These are phyloP conservation scores for Magallana ariakensis DNA, from an alignment of 1,140 invertebrate species.

Conservation along the genomic window DNA sequence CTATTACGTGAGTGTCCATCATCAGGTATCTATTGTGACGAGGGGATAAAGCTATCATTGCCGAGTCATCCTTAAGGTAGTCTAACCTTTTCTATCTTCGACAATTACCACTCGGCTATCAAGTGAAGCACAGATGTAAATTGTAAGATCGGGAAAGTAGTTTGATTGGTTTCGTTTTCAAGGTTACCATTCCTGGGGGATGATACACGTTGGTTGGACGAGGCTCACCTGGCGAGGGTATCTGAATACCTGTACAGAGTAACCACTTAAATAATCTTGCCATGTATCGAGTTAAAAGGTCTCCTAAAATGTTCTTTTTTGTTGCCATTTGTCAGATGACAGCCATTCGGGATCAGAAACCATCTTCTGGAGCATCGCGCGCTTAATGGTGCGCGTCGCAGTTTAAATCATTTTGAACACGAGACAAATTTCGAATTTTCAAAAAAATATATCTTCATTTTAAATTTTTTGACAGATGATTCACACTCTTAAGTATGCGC, in stretches of 20 bases:
- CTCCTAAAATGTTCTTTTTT: conserved; percentile 11
- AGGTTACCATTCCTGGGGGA: background rate
- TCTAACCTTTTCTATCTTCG: background rate
- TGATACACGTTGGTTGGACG: background rate
- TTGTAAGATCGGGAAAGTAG: conserved; percentile 9
- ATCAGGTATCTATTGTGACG: background rate
- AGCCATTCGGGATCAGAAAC: background rate
- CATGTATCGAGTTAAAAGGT: conserved; percentile 36
- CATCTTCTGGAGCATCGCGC: conserved; percentile 11
- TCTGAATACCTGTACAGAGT: conserved; percentile 27
- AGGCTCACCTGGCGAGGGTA: background rate
- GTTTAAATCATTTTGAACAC: conserved; percentile 37
- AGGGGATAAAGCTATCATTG: background rate
- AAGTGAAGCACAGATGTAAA: background rate
- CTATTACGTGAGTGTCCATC: background rate
- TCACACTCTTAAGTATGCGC: conserved; percentile 23
- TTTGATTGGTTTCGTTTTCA: conserved; percentile 26
- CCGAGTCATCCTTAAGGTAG: background rate
- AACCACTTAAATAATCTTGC: conserved; percentile 14
- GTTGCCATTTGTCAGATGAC: conserved; percentile 31
- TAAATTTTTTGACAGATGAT: conserved; percentile 27
- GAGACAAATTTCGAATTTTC: conserved; percentile 25
- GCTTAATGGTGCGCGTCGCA: conserved; percentile 3
- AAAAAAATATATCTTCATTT: conserved; percentile 22
- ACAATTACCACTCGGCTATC: background rate